phyloP scores from a whole-genome alignment of 2,797 vertebrate genomes.

The Gouania willdenowi region DNA sequence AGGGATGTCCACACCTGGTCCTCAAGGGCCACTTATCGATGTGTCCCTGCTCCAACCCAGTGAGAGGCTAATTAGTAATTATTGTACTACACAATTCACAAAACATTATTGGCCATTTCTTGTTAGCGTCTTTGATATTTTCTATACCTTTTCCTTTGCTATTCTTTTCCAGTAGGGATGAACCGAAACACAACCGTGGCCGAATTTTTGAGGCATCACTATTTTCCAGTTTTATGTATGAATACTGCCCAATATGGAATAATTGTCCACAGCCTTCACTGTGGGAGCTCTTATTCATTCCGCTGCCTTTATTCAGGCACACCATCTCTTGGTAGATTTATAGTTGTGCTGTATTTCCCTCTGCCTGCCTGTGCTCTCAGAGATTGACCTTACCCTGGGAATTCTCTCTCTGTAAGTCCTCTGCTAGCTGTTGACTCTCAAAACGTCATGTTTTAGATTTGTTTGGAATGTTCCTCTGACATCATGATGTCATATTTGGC shows the following conservation, averaged over 20 bases:
- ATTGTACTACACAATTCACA: too few relatives aligned
- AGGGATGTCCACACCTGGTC: too few relatives aligned
- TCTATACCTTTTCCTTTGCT: too few relatives aligned
- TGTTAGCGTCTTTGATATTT: too few relatives aligned
- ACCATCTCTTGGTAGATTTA: background rate
- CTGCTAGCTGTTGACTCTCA: background rate
- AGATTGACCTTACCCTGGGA: background rate
- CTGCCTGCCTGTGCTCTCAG: background rate
- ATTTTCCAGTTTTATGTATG: too few relatives aligned
- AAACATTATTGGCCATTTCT: too few relatives aligned
- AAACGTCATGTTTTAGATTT: slow-evolving; percentile 7
- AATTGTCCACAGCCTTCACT: background rate
- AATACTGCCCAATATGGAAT: too few relatives aligned
- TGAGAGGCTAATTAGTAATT: too few relatives aligned
- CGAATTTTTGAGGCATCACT: too few relatives aligned
- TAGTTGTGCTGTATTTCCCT: background rate
- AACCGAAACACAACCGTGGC: accelerated
- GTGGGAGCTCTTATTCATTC: background rate
- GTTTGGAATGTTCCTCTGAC: slow-evolving; percentile 17
- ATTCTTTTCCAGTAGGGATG: too few relatives aligned
- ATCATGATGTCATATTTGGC: slow-evolving; percentile 20
- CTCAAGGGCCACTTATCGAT: too few relatives aligned
- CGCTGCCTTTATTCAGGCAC: background rate
- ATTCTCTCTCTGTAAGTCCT: background rate
- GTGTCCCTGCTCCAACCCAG: too few relatives aligned